phyloP scores from a whole-genome alignment of 2,888 invertebrate genomes.

The Resseliella maxima region DNA sequence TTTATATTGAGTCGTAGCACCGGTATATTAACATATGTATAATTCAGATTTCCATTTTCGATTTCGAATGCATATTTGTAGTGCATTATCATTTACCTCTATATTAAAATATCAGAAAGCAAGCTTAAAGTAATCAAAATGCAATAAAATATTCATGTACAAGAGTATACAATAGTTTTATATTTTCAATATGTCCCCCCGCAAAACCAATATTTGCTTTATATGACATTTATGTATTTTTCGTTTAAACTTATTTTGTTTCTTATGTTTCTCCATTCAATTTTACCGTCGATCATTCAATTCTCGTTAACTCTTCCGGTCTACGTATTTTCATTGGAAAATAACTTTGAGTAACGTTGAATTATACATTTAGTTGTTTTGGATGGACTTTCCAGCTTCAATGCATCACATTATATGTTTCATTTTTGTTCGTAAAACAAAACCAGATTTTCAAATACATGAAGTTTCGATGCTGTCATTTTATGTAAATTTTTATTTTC shows the following conservation, averaged over 20 bases:
- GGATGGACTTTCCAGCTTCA: conserved; percentile 29
- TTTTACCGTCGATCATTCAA: background rate
- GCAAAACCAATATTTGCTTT: conserved; percentile 20
- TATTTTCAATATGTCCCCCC: background rate
- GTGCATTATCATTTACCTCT: background rate
- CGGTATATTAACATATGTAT: too few relatives aligned
- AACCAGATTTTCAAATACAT: background rate
- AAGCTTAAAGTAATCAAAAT: background rate
- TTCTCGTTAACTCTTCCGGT: conserved; percentile 9
- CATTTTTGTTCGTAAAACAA: background rate
- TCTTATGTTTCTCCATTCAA: background rate
- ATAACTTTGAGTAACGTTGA: conserved; percentile 12
- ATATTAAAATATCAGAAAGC: background rate
- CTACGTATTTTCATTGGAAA: background rate
- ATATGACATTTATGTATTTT: conserved; percentile 23
- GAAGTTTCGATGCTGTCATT: background rate
- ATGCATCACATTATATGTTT: background rate
- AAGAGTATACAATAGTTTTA: background rate
- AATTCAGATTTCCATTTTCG: too few relatives aligned
- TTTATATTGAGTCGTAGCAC: too few relatives aligned
- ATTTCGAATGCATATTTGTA: too few relatives aligned
- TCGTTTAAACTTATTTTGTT: background rate
- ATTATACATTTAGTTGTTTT: conserved; percentile 14
- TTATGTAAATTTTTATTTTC: background rate
- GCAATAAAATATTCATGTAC: background rate